Base-by-base conservation (phyloP, 2,888 invertebrate genomes). In the Lochmaea capreae region DNA sequence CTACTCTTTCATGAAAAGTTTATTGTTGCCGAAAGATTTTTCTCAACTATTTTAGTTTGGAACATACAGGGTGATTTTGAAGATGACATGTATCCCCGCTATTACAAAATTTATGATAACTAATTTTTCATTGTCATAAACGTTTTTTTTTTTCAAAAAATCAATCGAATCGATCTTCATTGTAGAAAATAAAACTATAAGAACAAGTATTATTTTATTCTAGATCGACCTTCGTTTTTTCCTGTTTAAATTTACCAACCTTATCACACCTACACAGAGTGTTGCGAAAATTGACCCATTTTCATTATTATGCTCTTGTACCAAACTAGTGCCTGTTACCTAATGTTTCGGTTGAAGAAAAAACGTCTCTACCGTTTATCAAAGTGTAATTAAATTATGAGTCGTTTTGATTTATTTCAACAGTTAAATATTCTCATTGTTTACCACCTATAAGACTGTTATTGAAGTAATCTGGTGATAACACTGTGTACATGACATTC, bases 391-490 rank as follows among this genome's bases (percentile, higher is more conserved):
- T 57, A 16, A 57, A 16, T 10, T 57, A 4, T 57, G 1, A 18
- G 5, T 57, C 18, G 8, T 46, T 10, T 18, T 57, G 10, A 18
- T 22, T 6, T 33, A 33, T 59, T 59, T 26, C 1, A 9, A 59
- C 39, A 16, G 10, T 11, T 39, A 39, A 3, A 39, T 16, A n/a
- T 18, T 33, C 26, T 33, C 58, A 18, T 39, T 61, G 14, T 61
- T 61, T 39, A 39, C 16, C 14, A 14, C n/a, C 39, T 61, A 6
- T 46, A 46, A 16, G n/a, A 61, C 8, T 61, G 61, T 61, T 61
- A 61, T 61, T 39, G 39, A 61, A 61, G 5, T 63, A 18, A 63
- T 63, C 62, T 63, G 42, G 9, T 43, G 62, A 63, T 63, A 63
- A 63, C 42, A 43, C 16, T 63, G 62, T 63, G 43, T 63, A 63